phyloP scores from a whole-genome alignment of 2,888 invertebrate genomes.

The Drosophila barbarae region DNA sequence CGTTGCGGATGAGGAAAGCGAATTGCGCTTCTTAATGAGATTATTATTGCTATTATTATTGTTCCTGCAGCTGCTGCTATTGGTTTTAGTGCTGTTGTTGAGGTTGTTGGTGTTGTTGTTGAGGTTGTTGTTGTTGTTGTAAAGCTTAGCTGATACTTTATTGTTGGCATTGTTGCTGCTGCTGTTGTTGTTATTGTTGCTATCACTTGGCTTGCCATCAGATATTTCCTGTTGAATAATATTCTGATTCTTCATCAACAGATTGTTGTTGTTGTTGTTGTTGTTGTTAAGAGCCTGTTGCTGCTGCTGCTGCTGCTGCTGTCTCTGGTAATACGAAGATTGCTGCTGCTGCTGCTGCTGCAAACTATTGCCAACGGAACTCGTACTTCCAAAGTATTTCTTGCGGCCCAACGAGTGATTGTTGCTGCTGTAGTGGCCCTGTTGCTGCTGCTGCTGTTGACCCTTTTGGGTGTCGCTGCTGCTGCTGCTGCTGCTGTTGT shows the following conservation, averaged over 20 bases:
- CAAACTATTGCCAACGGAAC: slow-evolving; percentile 2
- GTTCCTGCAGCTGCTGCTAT: slow-evolving; percentile 5
- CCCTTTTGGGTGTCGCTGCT: slow-evolving; percentile 16
- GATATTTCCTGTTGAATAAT: slow-evolving; percentile 31
- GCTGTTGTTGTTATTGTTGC: slow-evolving; percentile 34
- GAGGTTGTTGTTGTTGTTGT: not conserved
- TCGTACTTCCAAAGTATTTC: slow-evolving; percentile 48
- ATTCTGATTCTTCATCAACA: slow-evolving; percentile 62
- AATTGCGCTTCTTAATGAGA: slow-evolving; percentile 45
- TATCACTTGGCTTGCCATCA: slow-evolving; percentile 26
- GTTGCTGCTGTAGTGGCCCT: slow-evolving; percentile 32
- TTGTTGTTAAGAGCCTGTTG: slow-evolving; percentile 6
- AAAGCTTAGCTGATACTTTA: slow-evolving; percentile 29
- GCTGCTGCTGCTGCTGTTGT: slow-evolving; percentile 18
- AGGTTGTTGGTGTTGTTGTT: slow-evolving; percentile 11
- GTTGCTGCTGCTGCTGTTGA: slow-evolving; percentile 31
- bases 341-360: slow-evolving; percentile 42
- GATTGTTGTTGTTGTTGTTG: slow-evolving; percentile 50
- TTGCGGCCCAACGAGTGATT: slow-evolving; percentile 49
- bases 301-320: slow-evolving; percentile 32
- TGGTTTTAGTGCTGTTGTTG: slow-evolving; percentile 5
- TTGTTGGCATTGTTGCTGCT: slow-evolving; percentile 1
- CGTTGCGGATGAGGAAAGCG: slow-evolving; percentile 49
- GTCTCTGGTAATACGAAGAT: slow-evolving; percentile 41
- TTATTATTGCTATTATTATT: slow-evolving; percentile 11